Percentiles rank a stretch among this genome's conserved stretches.
phyloP scores from a whole-genome alignment of 2,113 vertebrate genomes.

The Engystomops pustulosus region DNA sequence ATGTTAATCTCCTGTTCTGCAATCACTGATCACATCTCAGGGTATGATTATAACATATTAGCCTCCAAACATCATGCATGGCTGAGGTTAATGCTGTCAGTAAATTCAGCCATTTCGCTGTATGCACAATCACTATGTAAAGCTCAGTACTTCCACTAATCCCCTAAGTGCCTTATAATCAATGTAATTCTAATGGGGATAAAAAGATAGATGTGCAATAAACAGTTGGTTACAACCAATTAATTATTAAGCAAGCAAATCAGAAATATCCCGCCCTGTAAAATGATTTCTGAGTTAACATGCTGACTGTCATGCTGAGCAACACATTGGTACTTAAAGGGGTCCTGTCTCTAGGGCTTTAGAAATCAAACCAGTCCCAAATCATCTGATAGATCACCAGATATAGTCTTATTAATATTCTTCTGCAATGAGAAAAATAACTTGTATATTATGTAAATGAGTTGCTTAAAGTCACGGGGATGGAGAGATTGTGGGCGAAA shows the following conservation, averaged over 20 bases:
- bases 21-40: too few relatives aligned
- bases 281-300: not conserved
- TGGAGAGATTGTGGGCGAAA: too few relatives aligned
- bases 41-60: too few relatives aligned
- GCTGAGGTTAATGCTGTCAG: not conserved
- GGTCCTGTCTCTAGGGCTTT: too few relatives aligned
- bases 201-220: not conserved
- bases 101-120: not conserved
- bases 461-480: too few relatives aligned
- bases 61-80: not conserved
- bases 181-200: slow-evolving; percentile 8
- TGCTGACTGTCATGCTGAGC: not conserved
- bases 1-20: too few relatives aligned
- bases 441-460: too few relatives aligned
- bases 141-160: not conserved
- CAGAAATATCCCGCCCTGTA: not conserved
- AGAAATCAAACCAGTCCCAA: too few relatives aligned
- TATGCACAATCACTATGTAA: slow-evolving; percentile 1
- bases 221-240: not conserved
- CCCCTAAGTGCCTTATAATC: slow-evolving; percentile 1
- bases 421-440: too few relatives aligned
- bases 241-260: not conserved
- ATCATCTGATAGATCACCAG: too few relatives aligned
- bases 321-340: too few relatives aligned
- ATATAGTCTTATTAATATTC: too few relatives aligned